Conservation (phyloP, 2,888 invertebrate species). For the Torymus auratus region DNA sequence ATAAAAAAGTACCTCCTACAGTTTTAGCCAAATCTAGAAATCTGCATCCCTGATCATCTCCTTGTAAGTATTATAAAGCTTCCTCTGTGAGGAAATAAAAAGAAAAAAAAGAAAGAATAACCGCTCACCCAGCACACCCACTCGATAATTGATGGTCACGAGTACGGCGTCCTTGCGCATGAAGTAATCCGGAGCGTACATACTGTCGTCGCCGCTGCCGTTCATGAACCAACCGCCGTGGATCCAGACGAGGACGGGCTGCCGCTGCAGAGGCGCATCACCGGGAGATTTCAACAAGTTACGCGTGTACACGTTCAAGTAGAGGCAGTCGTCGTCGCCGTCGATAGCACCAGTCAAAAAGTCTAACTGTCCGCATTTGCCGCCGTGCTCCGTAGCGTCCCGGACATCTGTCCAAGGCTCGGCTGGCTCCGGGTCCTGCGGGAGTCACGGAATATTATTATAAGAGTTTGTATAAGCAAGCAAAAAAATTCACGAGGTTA, state of each 20-base stretch:
- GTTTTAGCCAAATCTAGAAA: too few relatives aligned
- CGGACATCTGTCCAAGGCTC: constrained; percentile 61
- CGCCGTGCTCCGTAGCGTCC: constrained; percentile 68
- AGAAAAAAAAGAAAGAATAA: too few relatives aligned
- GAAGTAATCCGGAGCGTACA: constrained; percentile 69
- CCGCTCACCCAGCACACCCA: constrained; percentile 62
- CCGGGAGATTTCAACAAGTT: not conserved
- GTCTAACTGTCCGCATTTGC: constrained; percentile 11
- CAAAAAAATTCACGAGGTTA: too few relatives aligned
- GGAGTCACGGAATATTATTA: too few relatives aligned
- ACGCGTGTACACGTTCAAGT: constrained; percentile 64
- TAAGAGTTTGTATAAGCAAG: too few relatives aligned
- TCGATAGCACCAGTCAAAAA: not conserved
- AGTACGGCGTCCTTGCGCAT: constrained; percentile 67
- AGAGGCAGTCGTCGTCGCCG: constrained; percentile 64
- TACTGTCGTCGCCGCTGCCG: constrained; percentile 63
- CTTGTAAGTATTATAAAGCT: too few relatives aligned
- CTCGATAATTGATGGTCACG: constrained; percentile 71
- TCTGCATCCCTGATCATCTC: too few relatives aligned
- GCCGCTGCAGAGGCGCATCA: constrained; percentile 5
- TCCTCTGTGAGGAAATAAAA: too few relatives aligned
- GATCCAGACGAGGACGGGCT: constrained; percentile 65
- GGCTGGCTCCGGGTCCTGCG: constrained; percentile 62
- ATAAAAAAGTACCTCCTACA: too few relatives aligned
- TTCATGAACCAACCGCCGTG: constrained; percentile 64